Evolutionary conservation across 2,113 vertebrate species (phyloP), one percentile per base, ranked within the genome.

Genomic region (Paralichthys olivaceus): DNA sequence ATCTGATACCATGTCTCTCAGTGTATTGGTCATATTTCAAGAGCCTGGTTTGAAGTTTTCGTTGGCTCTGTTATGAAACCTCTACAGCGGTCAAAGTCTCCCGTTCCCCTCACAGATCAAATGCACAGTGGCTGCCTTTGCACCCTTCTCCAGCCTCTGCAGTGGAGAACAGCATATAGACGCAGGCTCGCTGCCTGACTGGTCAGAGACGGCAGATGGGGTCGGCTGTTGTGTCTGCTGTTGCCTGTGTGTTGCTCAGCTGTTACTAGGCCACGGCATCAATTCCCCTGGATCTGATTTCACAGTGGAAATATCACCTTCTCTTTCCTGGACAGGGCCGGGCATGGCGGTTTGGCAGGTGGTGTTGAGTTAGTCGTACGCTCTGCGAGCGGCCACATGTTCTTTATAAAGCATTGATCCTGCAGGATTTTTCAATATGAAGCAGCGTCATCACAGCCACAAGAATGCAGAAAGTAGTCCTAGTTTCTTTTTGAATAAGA

Each of bases 221-320:
- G 29, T 87, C 72, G 84, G 74, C 90, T 90, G 90, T 89, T 90
- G 83, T 87, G 89, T 89, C 87, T 91, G 84, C 87, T 85, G 85
- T 86, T 79, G 76, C 77, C 68, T 62, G 61, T 85, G 75, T 90
- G 84, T 87, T 87, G 69, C 84, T 92, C 91, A 93, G 92, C 92
- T 93, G 91, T 92, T 84, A 87, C 87, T 67, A 84, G 79, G 84
- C 83, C 88, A 81, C 62, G 2, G 59, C 72, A 59, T 84, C 80
- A 77, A 78, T 67, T 83, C 63, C 76, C 86, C 81, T 76, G 83
- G 84, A 87, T 93, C 89, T 43, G 64, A 54, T 93, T 91, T 90
- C 92, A 91, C 86, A 83, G 85, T 91, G 85, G 90, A 92, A 91
- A 91, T 81, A 89, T 92, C 86, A 84, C 77, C 88, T 88, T 84